These are phyloP conservation scores for Drosophila ogumai DNA, from an alignment of 1,140 invertebrate species.

Conservation along the genomic window DNA sequence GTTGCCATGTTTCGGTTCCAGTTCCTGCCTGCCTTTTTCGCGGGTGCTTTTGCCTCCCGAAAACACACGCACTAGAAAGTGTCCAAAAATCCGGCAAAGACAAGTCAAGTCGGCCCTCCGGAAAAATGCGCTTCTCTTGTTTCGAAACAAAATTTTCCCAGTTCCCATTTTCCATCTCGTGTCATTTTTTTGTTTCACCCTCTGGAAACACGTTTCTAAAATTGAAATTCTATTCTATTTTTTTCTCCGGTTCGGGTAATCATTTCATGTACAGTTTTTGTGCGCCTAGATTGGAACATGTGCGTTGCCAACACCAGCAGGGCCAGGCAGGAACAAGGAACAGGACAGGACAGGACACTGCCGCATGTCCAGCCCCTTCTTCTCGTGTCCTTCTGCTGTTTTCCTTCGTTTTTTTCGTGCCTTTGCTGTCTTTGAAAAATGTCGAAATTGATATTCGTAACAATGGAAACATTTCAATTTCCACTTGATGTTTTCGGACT, in stretches of 20 bases:
- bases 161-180: constrained; percentile 17
- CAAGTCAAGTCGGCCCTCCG: constrained; percentile 67
- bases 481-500: constrained; percentile 61
- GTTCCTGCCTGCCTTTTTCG: constrained; percentile 35
- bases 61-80: constrained; percentile 61
- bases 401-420: constrained; percentile 6
- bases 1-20: constrained; percentile 42
- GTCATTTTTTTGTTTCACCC: constrained; percentile 45
- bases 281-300: constrained; percentile 80
- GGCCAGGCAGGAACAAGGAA: constrained; percentile 28
- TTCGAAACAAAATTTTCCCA: constrained; percentile 26
- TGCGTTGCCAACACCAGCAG: constrained; percentile 74
- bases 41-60: constrained; percentile 55
- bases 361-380: constrained; percentile 26
- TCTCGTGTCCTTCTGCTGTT: constrained; percentile 48
- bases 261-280: constrained; percentile 82
- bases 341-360: constrained; percentile 38
- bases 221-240: constrained; percentile 78
- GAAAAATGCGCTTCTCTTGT: constrained; percentile 46
- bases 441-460: constrained; percentile 80
- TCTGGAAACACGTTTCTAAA: constrained; percentile 76
- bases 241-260: constrained; percentile 59
- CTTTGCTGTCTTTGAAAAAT: constrained; percentile 54
- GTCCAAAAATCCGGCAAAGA: constrained; percentile 76
- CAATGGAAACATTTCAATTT: constrained; percentile 79